Evolutionary conservation across 2,888 invertebrate species (phyloP).

Genomic region (Acanthoscelides obtectus): DNA sequence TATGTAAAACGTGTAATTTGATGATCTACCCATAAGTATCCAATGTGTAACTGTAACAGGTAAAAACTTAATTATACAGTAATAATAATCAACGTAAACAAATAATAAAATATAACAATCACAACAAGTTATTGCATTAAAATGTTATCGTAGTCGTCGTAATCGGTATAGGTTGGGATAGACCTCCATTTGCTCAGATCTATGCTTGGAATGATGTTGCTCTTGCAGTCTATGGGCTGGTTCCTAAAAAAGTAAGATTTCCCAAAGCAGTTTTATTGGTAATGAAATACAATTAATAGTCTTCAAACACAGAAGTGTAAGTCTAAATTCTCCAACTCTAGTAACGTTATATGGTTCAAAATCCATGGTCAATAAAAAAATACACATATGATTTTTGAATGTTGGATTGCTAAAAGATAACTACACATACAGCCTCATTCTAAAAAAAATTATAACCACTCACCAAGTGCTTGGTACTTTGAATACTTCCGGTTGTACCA

Average conservation of each 20-base stretch:
- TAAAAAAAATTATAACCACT: no score
- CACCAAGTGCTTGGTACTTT: conserved; percentile 58
- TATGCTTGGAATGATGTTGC: conserved; percentile 55
- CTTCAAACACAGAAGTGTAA: no score
- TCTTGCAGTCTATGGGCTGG: conserved; percentile 57
- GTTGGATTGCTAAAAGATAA: no score
- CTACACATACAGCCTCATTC: no score
- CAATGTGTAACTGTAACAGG: background rate
- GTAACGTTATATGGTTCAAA: no score
- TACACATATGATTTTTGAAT: no score
- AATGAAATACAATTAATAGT: no score
- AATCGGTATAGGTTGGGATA: background rate
- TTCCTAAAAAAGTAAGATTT: conserved; percentile 59
- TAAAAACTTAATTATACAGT: conserved; percentile 1
- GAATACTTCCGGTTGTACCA: conserved; percentile 58
- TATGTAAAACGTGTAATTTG: no score
- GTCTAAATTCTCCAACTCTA: no score
- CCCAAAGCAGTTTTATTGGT: no score
- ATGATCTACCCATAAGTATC: conserved; percentile 1
- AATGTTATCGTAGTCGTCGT: background rate
- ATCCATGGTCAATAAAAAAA: no score
- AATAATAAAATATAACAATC: conserved; percentile 3
- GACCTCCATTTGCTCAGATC: conserved; percentile 59
- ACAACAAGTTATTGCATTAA: background rate
- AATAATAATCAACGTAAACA: background rate